Evolutionary conservation across 1,140 invertebrate genomes (phyloP), one percentile per base, ranked within the genome.

Genomic region (Pinna nobilis): DNA sequence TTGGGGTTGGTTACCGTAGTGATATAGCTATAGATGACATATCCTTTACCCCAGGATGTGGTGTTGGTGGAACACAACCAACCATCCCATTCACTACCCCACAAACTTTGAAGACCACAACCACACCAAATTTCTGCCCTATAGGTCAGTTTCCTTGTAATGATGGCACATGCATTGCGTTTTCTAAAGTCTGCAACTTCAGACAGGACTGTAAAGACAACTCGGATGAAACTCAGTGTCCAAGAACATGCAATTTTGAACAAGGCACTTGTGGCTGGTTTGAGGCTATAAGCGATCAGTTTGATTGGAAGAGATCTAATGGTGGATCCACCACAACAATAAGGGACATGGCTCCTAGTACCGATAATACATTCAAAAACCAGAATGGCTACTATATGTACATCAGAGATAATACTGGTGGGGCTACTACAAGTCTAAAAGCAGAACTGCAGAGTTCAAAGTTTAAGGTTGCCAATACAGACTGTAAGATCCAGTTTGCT

Each of bases 21-120:
- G 93, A 94, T 76, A 94, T 94, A 81, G 93, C 93, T 4, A 91
- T 95, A 25, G 94, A 95, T 85, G 94, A 94, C 73, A 90, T 94
- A 30, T 84, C 84, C n/a, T 87, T 90, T 30, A 85, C 87, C 25
- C 81, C 84, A 39, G 89, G 82, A 4, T 86, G 85, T 80, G 71
- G 74, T n/a, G 80, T 79, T 44, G 67, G 74, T 33, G 28, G 20
- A 30, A 55, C 69, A 32, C 28, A 30, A 20, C 57, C 72, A 28
- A 44, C 44, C 32, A 20, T 32, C 2, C 37, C 74, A n/a, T 32
- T 49, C 28, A 77, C 67, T 33, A 61, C 50, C 23, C 32, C 74
- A 49, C 25, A 25, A 39, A 33, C 49, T 18, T n/a, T n/a, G n/a
- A n/a, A n/a, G n/a, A 53, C 83, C 44, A 65, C 68, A 20, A 71